Evolutionary conservation across 2,888 invertebrate species (phyloP).

Genomic region (Patella ulyssiponensis): DNA sequence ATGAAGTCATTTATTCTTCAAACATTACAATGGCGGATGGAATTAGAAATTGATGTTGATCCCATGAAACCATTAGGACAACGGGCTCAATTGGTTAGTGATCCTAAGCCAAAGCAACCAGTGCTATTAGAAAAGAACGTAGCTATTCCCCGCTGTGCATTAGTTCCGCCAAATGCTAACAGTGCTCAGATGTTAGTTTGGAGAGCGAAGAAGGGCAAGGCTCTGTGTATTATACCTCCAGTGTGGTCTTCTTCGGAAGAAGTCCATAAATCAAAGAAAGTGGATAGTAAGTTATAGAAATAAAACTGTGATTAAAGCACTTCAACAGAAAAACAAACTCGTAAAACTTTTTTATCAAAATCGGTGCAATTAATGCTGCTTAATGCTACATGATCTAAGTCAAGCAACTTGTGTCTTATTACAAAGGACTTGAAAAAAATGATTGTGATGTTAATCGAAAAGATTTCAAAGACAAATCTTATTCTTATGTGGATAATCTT

Average conservation of each 20-base stretch:
- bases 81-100: constrained; percentile 61
- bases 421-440: too few relatives aligned
- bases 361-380: too few relatives aligned
- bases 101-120: constrained; percentile 62
- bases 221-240: constrained; percentile 67
- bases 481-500: too few relatives aligned
- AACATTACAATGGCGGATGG: constrained; percentile 45
- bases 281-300: background rate
- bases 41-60: constrained; percentile 68
- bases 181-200: constrained; percentile 70
- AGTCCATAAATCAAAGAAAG: background rate
- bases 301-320: too few relatives aligned
- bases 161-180: constrained; percentile 70
- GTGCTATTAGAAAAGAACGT: constrained; percentile 58
- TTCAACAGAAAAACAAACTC: too few relatives aligned
- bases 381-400: too few relatives aligned
- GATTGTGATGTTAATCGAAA: too few relatives aligned
- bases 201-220: constrained; percentile 63
- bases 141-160: constrained; percentile 65
- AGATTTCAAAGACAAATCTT: too few relatives aligned
- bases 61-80: constrained; percentile 65
- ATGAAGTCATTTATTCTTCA: constrained; percentile 68
- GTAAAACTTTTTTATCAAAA: too few relatives aligned
- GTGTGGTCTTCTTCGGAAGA: constrained; percentile 51
- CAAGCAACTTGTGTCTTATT: too few relatives aligned